phyloP scores from a whole-genome alignment of 2,797 vertebrate genomes.

The Pangasius larnaudii region DNA sequence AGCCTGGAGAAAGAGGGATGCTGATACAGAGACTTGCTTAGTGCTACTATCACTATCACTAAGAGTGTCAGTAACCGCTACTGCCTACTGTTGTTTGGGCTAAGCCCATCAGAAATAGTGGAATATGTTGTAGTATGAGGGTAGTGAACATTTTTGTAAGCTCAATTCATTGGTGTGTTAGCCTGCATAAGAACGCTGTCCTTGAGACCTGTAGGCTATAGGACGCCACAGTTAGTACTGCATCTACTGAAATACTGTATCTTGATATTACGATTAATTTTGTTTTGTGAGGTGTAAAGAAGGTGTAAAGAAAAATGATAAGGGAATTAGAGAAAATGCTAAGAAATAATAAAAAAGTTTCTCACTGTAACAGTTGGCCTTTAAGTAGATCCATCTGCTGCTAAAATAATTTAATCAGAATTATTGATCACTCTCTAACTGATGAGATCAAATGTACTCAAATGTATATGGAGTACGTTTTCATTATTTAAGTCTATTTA shows the following conservation, averaged over 20 bases:
- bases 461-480: not conserved
- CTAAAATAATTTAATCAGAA: not conserved
- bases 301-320: no score
- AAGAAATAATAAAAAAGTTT: not conserved
- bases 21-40: not conserved
- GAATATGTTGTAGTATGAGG: not conserved
- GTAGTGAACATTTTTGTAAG: not conserved
- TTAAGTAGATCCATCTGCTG: not conserved
- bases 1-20: constrained; percentile 69
- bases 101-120: not conserved
- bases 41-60: not conserved
- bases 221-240: not conserved
- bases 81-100: not conserved
- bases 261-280: not conserved
- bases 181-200: not conserved
- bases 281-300: not conserved
- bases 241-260: not conserved
- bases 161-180: not conserved
- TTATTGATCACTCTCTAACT: not conserved
- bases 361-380: not conserved
- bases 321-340: not conserved
- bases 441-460: not conserved
- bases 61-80: not conserved
- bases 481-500: not conserved
- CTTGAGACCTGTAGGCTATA: not conserved